Conservation (phyloP, 2,113 vertebrate species). For the Paramisgurnus dabryanus region DNA sequence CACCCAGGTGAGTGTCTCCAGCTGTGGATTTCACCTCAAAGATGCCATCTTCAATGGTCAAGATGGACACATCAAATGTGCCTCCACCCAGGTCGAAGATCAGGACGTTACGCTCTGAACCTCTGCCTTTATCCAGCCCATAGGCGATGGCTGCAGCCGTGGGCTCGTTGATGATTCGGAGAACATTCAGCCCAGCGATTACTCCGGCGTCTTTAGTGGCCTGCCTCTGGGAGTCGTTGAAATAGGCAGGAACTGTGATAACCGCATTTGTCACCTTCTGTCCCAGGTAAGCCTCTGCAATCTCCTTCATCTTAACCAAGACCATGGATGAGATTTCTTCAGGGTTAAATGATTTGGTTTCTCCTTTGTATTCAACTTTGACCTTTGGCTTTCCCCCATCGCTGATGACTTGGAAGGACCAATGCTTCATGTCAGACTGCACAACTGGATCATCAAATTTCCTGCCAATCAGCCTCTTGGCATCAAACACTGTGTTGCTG, state of each 20-base stretch:
- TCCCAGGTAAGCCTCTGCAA: constrained; percentile 58
- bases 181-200: constrained; percentile 86
- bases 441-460: constrained; percentile 67
- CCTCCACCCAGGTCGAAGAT: constrained; percentile 64
- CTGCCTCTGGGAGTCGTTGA: constrained; percentile 87
- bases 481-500: too few relatives aligned
- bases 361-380: too few relatives aligned
- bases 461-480: too few relatives aligned
- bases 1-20: constrained; percentile 81
- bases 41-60: constrained; percentile 88
- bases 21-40: constrained; percentile 88
- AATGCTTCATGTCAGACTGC: constrained; percentile 70
- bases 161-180: constrained; percentile 88
- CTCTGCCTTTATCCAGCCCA: constrained; percentile 85
- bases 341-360: too few relatives aligned
- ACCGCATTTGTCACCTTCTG: constrained; percentile 83
- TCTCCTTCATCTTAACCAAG: constrained; percentile 1
- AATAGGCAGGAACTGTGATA: constrained; percentile 87
- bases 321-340: too few relatives aligned
- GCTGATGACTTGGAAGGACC: constrained; percentile 67
- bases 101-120: constrained; percentile 83
- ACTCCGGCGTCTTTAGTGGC: constrained; percentile 88
- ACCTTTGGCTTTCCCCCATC: constrained; percentile 66
- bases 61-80: constrained; percentile 88
- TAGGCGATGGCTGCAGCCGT: constrained; percentile 91